Base-by-base conservation (phyloP, 2,888 invertebrate species). In the Incurvaria masculella region DNA sequence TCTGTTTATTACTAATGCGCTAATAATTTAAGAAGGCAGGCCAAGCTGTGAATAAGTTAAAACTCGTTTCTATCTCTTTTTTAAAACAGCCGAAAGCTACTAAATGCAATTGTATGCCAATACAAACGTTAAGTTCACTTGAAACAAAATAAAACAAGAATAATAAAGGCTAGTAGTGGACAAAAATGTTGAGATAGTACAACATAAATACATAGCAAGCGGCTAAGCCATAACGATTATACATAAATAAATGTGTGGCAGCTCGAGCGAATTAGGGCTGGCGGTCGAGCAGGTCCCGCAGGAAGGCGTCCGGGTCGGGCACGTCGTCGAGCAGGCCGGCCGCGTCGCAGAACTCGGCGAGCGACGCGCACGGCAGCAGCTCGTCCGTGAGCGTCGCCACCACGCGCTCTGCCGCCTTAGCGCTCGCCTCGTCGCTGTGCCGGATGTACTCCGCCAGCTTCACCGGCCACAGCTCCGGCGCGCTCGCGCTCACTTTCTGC, bases 261-360 rank as follows among this genome's bases (percentile, higher is more conserved):
- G 23, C 33, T 8, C n/a, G 33, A 14, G 14, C 4, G 6, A 21
- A 17, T 8, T 42, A 74, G 49, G 76, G 75, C 52, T 67, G 68
- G 44, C 65, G 71, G 45, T 67, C 62, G n/a, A 78, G 44, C 6
- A 68, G 52, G 2, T 60, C 56, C 48, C 62, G 66, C 8, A 78
- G 63, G 62, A 69, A 70, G 26, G 60, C 66, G 54, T 86, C 86
- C 41, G 89, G 86, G 55, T 83, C 83, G 21, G 83, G 74, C 53
- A 89, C 81, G 54, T 86, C 86, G 53, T 79, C 83, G 55, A 89
- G 76, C 54, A 89, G 71, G 83, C 94, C 94, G 58, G 88, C 84
- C 56, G 95, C 93, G 84, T 97, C 97, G 72, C 91, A 92, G 81
- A 94, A 94, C 79, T 97, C 97, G 6, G 83, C 84, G 69, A 97